These are phyloP conservation scores for Zoanthus gigantus DNA, from an alignment of 92 coral and sea anemone genomes.

Conservation along the genomic window DNA sequence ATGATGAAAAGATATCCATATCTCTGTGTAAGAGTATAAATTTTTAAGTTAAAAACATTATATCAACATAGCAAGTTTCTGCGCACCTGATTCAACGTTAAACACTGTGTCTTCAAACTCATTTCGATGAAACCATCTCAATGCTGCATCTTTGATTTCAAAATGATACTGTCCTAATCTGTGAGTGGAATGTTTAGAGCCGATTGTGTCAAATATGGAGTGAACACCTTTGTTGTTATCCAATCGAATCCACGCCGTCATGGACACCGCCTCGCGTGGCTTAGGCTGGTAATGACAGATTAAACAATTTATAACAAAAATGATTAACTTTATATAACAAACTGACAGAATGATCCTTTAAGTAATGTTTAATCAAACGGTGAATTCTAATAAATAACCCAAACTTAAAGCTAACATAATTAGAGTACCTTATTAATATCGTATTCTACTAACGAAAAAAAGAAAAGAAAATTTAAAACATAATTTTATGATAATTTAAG, in stretches of 20 bases:
- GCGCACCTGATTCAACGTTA: slow-evolving; percentile 80
- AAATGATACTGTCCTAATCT: slow-evolving; percentile 81
- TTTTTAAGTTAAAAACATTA: neutral
- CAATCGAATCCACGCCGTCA: slow-evolving; percentile 90
- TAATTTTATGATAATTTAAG: too few relatives aligned
- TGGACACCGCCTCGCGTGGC: slow-evolving; percentile 83
- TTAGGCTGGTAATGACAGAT: slow-evolving; percentile 58
- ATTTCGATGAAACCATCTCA: slow-evolving; percentile 89
- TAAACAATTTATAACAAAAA: neutral
- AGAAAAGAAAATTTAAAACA: too few relatives aligned
- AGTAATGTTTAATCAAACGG: too few relatives aligned
- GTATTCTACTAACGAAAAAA: too few relatives aligned
- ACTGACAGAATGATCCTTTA: too few relatives aligned
- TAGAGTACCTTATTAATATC: too few relatives aligned
- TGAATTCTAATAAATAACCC: too few relatives aligned
- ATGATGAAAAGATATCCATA: neutral
- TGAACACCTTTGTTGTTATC: slow-evolving; percentile 80
- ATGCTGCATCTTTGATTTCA: slow-evolving; percentile 79
- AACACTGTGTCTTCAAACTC: slow-evolving; percentile 69
- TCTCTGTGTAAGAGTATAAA: neutral
- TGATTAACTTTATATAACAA: too few relatives aligned
- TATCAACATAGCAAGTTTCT: neutral
- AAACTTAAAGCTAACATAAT: too few relatives aligned
- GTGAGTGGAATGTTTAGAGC: slow-evolving; percentile 73
- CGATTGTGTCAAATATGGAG: slow-evolving; percentile 83